Base-by-base conservation (phyloP, 2,888 invertebrate genomes). In the Idaea aversata region DNA sequence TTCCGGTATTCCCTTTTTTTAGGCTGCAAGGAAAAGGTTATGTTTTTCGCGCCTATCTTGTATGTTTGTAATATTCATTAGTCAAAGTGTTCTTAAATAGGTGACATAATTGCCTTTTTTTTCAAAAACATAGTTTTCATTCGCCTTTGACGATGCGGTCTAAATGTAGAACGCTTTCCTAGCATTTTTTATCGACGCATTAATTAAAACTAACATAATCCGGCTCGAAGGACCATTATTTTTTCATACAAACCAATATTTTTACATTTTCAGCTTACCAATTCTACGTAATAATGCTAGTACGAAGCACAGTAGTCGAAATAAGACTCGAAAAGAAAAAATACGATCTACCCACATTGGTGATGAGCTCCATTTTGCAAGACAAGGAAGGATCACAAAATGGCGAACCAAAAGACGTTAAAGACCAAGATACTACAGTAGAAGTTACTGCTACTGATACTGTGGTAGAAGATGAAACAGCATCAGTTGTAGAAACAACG, bases 291-390 rank as follows among this genome's bases (percentile, higher is more conserved):
- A 73, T 89, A 3, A 47, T 90, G 15, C 68, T 90, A 47, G 83
- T 88, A 0, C 75, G 88, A 69, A 89, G 88, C 66, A 77, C 77
- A 0, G 85, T 88, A 66, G 86, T 88, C 0, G 83, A 87, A 69
- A 77, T 89, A 4, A 84, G 80, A 67, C 67, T 72, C 15, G 72
- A 64, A 34, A 66, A 68, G 59, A 72, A 81, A 70, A 72, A 75
- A n/a, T 61, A 72, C 5, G 70, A 76, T 36, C 65, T 80, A 57
- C 76, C 81, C 0, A 78, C 75, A 4, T 36, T 78, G 4, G 70
- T 79, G 0, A 75, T 81, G 72, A 81, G 79, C 62, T 72, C 77
- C 0, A 65, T 77, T 0, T 38, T 76, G 15, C 70, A 74, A 7
- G 78, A 81, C 25, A 72, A 75, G 7, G 67, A 69, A 36, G 67